phyloP scores from a whole-genome alignment of 2,797 vertebrate genomes.

The Fundulus diaphanus region DNA sequence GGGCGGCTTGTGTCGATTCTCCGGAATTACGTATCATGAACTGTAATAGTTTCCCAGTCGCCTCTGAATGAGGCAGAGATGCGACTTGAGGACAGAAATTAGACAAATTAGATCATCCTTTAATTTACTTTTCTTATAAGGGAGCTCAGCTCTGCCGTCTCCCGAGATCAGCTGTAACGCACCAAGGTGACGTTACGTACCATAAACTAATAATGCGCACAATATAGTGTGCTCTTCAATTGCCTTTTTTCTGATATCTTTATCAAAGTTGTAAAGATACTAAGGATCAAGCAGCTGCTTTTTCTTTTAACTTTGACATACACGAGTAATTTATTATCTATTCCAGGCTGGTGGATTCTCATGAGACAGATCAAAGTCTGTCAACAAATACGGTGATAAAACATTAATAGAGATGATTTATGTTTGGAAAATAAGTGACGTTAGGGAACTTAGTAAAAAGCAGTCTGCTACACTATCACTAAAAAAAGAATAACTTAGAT shows the following conservation, averaged over 20 bases:
- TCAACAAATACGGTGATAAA: not conserved
- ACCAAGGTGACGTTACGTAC: too few relatives aligned
- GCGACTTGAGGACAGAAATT: slow-evolving; percentile 1
- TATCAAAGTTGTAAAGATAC: not conserved
- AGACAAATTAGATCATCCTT: slow-evolving; percentile 1
- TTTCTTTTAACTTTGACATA: not conserved
- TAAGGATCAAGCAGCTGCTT: not conserved
- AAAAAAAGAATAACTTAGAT: too few relatives aligned
- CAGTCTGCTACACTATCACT: not conserved
- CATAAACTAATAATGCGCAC: not conserved
- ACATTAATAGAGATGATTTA: not conserved
- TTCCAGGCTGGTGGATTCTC: not conserved
- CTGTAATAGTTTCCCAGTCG: not conserved
- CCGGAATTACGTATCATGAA: not conserved
- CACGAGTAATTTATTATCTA: not conserved
- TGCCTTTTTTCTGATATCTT: not conserved
- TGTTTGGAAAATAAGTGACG: not conserved
- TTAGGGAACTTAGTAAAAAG: not conserved
- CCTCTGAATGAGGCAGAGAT: not conserved
- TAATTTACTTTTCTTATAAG: not conserved
- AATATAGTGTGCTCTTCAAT: not conserved
- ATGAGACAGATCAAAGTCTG: not conserved
- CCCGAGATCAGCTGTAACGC: not conserved
- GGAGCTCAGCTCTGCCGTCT: not conserved
- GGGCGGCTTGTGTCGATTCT: not conserved